Evolutionary conservation across 2,113 vertebrate genomes (phyloP), one percentile per base, ranked within the genome.

Genomic region (Odocoileus virginianus): DNA sequence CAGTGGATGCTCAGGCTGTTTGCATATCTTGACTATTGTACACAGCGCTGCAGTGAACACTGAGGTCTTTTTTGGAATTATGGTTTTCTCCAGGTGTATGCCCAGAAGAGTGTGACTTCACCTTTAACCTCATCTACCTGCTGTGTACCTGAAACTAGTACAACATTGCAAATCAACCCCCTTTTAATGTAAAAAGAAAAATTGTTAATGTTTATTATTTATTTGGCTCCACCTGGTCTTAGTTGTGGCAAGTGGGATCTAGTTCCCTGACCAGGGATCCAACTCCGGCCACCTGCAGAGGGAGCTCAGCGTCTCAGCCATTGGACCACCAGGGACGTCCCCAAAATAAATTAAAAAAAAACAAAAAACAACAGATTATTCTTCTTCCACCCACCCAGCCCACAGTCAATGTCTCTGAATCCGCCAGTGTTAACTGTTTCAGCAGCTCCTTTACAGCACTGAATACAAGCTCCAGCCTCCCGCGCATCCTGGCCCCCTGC

Each of bases 401-500:
- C 25, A 25, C 33, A 8, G 13, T 27, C 43, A 2, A 16, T 81
- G 15, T 87, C 54, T 58, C 1, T 40, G 1, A 3, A 27, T 14
- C 84, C 36, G 33, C 47, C 36, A 7, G 57, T 25, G 9, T 25
- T 15, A 79, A 25, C 28, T 52, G 92, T 57, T 40, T n/a, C 60
- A 47, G 43, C n/a, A 11, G 17, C 7, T 52, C 1, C 2, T 33
- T 58, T 1, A 45, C 55, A 78, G 33, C 45, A 30, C 8, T 15
- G 13, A 57, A 54, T 28, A 64, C 27, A 43, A 36, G 40, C 36
- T 13, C 36, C 2, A 3, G 33, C 25, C 45, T 85, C 58, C 19
- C 10, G 14, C 0, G 43, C 15, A 6, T 9, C 40, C n/a, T 2
- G 14, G 0, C 8, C 11, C 3, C 2, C 40, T 28, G 40, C 1